Percentiles rank a stretch among this genome's conserved stretches.
Conservation (phyloP, 23 tunicate genomes). For the Diplosoma virens region DNA sequence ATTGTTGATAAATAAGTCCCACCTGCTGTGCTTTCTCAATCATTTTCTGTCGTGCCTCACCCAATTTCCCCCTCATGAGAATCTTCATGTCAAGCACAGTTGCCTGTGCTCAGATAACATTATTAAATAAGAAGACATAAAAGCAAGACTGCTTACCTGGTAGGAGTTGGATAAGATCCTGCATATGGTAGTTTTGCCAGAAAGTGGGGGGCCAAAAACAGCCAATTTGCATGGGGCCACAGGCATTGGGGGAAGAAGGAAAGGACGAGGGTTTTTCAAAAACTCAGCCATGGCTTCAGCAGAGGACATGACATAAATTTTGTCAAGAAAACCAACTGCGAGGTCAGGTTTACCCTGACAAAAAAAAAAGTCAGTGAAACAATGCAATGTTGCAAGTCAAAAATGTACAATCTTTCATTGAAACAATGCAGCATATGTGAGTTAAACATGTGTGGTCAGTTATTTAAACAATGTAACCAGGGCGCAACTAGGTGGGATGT, state of each 20-base stretch:
- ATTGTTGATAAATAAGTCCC: too few relatives aligned
- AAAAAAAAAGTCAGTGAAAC: too few relatives aligned
- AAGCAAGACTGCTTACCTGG: constrained; percentile 43
- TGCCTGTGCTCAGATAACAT: constrained; percentile 37
- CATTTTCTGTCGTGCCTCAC: constrained; percentile 41
- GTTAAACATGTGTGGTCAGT: too few relatives aligned
- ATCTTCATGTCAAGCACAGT: constrained; percentile 55
- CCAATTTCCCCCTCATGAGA: constrained; percentile 64
- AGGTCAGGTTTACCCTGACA: constrained; percentile 80
- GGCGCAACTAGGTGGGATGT: too few relatives aligned
- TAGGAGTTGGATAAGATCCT: constrained; percentile 51
- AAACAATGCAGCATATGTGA: too few relatives aligned
- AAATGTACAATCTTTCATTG: too few relatives aligned
- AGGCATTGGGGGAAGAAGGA: constrained; percentile 86
- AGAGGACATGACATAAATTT: constrained; percentile 91
- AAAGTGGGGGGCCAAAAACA: constrained; percentile 70
- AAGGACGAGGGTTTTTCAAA: constrained; percentile 89
- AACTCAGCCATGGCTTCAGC: constrained; percentile 88
- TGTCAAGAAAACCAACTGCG: constrained; percentile 88
- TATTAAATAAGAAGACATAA: not conserved
- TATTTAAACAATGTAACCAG: too few relatives aligned
- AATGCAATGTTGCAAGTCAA: too few relatives aligned
- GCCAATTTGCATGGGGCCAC: constrained; percentile 78
- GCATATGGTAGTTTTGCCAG: constrained; percentile 70
- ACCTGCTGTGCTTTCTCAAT: constrained; percentile 65